Percentiles rank a stretch among this genome's conserved stretches.
Conservation (phyloP, 2,888 invertebrate genomes). For the Athalia circularis region DNA sequence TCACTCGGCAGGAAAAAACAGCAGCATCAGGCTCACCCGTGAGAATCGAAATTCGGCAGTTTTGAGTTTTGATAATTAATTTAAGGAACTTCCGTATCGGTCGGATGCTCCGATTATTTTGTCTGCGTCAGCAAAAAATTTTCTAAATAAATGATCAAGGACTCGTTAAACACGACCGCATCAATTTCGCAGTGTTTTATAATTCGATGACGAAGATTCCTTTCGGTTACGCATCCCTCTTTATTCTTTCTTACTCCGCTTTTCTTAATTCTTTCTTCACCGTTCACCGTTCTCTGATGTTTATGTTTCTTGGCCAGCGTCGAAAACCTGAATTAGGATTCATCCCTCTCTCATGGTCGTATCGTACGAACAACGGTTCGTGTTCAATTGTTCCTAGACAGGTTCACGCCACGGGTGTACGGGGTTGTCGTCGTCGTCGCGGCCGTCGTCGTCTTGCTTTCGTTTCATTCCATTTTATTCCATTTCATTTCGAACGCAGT, state of each 20-base stretch:
- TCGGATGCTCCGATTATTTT: constrained; percentile 31
- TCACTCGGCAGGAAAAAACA: no score
- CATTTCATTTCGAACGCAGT: neutral
- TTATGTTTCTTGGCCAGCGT: constrained; percentile 36
- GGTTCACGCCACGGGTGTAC: constrained; percentile 34
- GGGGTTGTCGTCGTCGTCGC: neutral
- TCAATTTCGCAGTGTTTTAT: constrained; percentile 26
- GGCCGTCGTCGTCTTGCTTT: constrained; percentile 21
- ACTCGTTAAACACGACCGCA: constrained; percentile 29
- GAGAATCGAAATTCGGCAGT: constrained; percentile 18
- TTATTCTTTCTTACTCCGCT: constrained; percentile 66
- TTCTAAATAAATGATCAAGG: constrained; percentile 38
- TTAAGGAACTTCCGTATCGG: neutral
- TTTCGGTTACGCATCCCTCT: constrained; percentile 56
- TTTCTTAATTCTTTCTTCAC: constrained; percentile 43
- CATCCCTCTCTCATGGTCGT: constrained; percentile 51
- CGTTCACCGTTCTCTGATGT: neutral
- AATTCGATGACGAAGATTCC: constrained; percentile 45
- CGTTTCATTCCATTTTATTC: neutral
- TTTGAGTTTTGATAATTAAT: constrained; percentile 27
- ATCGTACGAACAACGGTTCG: constrained; percentile 45
- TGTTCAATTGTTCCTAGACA: constrained; percentile 41
- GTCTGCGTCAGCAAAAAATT: constrained; percentile 26
- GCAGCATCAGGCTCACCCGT: no score
- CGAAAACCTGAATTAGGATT: constrained; percentile 43